phyloP scores from a whole-genome alignment of 2,888 invertebrate species.

The Bedellia somnulentella region DNA sequence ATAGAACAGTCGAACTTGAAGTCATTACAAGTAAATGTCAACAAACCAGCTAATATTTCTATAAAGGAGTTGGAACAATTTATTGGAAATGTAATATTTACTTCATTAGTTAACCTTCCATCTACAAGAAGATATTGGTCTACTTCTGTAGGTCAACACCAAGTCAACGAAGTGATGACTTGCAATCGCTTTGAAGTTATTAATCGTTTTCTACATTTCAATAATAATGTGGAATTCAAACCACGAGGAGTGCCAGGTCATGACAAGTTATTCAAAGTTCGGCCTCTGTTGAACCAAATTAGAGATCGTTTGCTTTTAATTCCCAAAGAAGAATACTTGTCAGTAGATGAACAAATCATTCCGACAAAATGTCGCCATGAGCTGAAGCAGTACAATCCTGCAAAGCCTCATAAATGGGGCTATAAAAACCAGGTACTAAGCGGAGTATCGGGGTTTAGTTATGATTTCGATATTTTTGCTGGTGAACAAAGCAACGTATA shows the following conservation, averaged over 20 bases:
- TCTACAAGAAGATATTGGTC: too few species aligned
- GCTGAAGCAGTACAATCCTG: constrained; percentile 21
- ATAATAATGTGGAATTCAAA: too few species aligned
- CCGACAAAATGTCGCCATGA: constrained; percentile 14
- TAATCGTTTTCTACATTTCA: too few species aligned
- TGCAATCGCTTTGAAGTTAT: constrained; percentile 14
- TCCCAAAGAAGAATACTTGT: constrained; percentile 19
- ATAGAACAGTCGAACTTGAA: constrained; percentile 11
- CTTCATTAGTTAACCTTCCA: too few species aligned
- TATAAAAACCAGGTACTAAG: constrained; percentile 22
- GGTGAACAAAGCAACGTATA: constrained; percentile 14
- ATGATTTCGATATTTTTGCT: constrained; percentile 22
- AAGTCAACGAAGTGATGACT: constrained; percentile 7
- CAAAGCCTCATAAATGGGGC: constrained; percentile 22
- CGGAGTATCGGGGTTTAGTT: constrained; percentile 22
- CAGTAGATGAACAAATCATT: constrained; percentile 17
- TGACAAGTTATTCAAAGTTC: constrained; percentile 17
- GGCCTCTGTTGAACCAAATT: constrained; percentile 12
- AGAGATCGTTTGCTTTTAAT: constrained; percentile 10
- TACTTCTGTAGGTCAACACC: constrained; percentile 3
- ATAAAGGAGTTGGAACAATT: constrained; percentile 8
- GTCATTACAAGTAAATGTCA: constrained; percentile 9
- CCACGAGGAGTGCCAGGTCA: constrained; percentile 9
- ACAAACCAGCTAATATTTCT: constrained; percentile 10
- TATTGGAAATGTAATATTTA: constrained; percentile 8